Evolutionary conservation across 2,888 invertebrate species (phyloP), one percentile per base, ranked within the genome.

Genomic region (Sarcophaga caerulescens): DNA sequence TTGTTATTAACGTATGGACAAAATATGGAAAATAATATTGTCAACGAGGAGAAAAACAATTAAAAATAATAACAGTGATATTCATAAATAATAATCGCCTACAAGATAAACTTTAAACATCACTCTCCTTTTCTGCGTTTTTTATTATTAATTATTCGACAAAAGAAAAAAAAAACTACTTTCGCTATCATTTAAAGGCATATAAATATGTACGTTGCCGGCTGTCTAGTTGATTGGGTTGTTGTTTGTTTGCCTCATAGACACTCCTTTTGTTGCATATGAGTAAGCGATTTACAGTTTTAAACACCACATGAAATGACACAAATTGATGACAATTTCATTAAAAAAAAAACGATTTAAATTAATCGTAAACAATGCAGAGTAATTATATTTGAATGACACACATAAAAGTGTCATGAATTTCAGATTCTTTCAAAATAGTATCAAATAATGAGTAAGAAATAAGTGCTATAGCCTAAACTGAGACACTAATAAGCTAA

Each of bases 251-350:
- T 63, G 59, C 52, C 60, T 23, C 45, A 45, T n/a, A 17, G 63
- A 69, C 80, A 80, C 76, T 80, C 83, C 83, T 76, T 74, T 68
- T 68, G 63, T 59, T 63, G 52, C 25, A 35, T 66, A 71, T 79
- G 73, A 85, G 73, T 80, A 80, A 76, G 74, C 35, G 70, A 77
- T 70, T 81, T 66, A 63, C 25, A 57, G 60, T 70, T 71, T 35
- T 69, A 68, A 25, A 66, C 68, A 71, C 59, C 45, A 66, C 70
- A 74, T 75, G 23, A 69, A 78, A 69, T 52, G 52, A 80, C 76
- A 80, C 57, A 86, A 84, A 86, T 84, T 78, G 62, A 81, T 81
- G 81, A 81, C 57, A 81, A 75, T 78, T 62, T 70, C 65, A 84
- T 84, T 78, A 78, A 60, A 45, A 35, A 45, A 35, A 84, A 71